Evolutionary conservation across 2,888 invertebrate species (phyloP), one percentile per base, ranked within the genome.

Genomic region (Spialia ferax): DNA sequence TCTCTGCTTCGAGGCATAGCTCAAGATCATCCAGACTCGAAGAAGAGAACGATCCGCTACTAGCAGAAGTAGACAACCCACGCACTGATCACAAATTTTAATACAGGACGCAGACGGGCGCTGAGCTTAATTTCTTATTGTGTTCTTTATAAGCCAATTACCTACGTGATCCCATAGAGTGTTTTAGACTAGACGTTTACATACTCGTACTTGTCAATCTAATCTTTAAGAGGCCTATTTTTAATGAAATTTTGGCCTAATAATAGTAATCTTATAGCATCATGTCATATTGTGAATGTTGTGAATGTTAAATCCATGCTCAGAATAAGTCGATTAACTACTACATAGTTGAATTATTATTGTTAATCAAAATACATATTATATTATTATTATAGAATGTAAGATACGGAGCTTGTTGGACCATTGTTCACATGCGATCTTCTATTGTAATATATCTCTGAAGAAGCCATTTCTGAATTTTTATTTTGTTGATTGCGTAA

Each of bases 31-130:
- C 90, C 73, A 90, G 86, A 73, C 86, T 80, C 70, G 91, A 87
- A 73, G 94, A 93, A 64, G 96, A 96, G 75, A 95, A 95, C 62
- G 96, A 96, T 80, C 96, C 96, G 0, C 80, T 96, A 54, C 82
- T 96, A 63, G 94, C 91, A 71, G 95, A 95, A 70, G 83, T 82
- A 35, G 89, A 89, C 64, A 77, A 82, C 62, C 71, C 83, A 35
- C 82, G 78, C 69, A 71, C 79, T 69, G 93, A 93, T 74, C 88
- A 92, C 75, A 93, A 92, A 75, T 92, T 92, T 84, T 93, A 88
- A 77, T 62, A 69, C 23, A 61, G 22, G 60, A 69, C 65, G 20
- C 48, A 48, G 65, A 56, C 32, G 50, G 63, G 55, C 52, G 56
- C 52, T 45, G 67, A 57, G 69, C 69, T 71, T 71, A 45, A 68